A percentile compares a stretch with the other conserved stretches of the same genome.
phyloP scores from a whole-genome alignment of 1,140 invertebrate species.

The Brachionus angularis region DNA sequence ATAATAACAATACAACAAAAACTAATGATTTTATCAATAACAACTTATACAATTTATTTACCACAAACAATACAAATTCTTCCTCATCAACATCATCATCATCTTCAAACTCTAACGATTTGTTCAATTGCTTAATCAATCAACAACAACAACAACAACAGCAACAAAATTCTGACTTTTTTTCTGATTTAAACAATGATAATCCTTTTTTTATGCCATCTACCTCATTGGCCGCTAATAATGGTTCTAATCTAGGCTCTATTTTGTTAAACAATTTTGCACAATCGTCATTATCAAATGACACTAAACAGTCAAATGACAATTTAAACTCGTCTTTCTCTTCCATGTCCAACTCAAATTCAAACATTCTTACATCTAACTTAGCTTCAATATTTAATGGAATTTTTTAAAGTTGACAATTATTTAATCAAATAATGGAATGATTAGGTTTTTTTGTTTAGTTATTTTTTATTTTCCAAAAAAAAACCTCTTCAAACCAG shows the following conservation, averaged over 20 bases:
- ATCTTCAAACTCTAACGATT: neutral
- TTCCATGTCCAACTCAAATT: too few species aligned
- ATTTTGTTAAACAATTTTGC: conserved; percentile 1
- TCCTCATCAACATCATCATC: neutral
- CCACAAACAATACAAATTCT: too few species aligned
- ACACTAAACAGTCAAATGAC: conserved; percentile 6
- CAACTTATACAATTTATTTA: too few species aligned
- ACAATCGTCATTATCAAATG: neutral
- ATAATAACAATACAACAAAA: too few species aligned
- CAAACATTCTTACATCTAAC: too few species aligned
- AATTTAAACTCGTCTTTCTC: too few species aligned
- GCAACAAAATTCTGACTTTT: neutral
- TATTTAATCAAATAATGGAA: too few species aligned
- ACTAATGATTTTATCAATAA: too few species aligned
- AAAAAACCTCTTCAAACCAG: too few species aligned
- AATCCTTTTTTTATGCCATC: neutral
- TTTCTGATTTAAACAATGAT: conserved; percentile 9
- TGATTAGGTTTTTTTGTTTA: neutral
- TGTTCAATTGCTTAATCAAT: neutral
- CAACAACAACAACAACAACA: conserved; percentile 1
- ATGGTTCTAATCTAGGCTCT: neutral
- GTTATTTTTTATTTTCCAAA: too few species aligned
- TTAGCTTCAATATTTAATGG: conserved; percentile 35
- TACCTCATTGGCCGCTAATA: neutral
- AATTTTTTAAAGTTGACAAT: neutral